Conservation (phyloP, 2,113 vertebrate genomes). For the Noctilio leporinus region DNA sequence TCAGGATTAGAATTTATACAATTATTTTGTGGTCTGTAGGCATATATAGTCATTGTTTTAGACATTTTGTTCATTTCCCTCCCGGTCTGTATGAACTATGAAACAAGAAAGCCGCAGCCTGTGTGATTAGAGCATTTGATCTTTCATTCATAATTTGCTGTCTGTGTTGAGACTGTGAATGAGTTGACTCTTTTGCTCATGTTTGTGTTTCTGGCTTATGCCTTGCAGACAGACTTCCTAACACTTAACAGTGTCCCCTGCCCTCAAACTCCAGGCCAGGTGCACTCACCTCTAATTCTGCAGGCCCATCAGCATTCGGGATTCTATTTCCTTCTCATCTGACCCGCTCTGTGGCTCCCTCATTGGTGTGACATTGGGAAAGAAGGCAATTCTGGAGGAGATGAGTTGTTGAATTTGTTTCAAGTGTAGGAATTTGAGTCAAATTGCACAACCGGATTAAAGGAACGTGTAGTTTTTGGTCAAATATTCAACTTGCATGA, state of each 20-base stretch:
- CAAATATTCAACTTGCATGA: not conserved
- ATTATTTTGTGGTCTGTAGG: not conserved
- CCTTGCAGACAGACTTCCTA: not conserved
- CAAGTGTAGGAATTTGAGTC: not conserved
- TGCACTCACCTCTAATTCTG: not conserved
- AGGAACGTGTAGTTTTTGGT: not conserved
- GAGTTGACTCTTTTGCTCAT: not conserved
- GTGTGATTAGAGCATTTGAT: not conserved
- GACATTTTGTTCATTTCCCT: not conserved
- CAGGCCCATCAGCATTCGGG: not conserved
- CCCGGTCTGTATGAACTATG: not conserved
- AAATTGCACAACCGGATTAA: not conserved
- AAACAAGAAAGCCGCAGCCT: not conserved
- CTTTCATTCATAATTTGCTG: not conserved
- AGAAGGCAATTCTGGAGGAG: not conserved
- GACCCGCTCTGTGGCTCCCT: not conserved
- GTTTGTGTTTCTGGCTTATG: not conserved
- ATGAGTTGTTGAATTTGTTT: not conserved
- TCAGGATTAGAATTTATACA: not conserved
- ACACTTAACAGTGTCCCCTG: too few relatives aligned
- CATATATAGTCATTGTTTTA: not conserved
- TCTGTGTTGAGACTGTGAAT: not conserved
- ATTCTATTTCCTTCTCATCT: not conserved
- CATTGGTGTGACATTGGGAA: not conserved
- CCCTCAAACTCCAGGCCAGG: fast-evolving